Evolutionary conservation across 2,113 vertebrate species (phyloP).

Genomic region (Gadus macrocephalus): DNA sequence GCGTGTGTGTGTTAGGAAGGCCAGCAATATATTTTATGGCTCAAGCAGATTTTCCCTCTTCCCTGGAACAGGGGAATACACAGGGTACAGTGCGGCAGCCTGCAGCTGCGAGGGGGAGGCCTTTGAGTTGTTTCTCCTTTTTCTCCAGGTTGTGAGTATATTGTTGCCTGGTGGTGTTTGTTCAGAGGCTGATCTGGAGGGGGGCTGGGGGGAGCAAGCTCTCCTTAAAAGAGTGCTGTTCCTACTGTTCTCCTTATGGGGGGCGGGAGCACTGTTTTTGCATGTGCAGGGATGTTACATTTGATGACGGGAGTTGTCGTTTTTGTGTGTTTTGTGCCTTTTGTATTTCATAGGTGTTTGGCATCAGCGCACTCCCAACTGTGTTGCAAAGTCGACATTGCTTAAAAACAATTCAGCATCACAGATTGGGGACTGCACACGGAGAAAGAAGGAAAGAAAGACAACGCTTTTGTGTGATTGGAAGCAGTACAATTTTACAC

Average conservation of each 20-base stretch:
- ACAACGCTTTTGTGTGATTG: no score
- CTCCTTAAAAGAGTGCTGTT: no score
- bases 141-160: neutral
- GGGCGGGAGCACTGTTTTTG: no score
- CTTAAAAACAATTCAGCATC: no score
- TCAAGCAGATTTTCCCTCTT: constrained; percentile 28
- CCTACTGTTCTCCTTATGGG: no score
- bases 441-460: no score
- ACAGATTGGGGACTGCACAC: no score
- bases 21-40: constrained; percentile 45
- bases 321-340: neutral
- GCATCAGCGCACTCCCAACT: no score
- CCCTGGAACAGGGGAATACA: constrained; percentile 24
- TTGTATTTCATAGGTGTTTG: neutral
- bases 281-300: no score
- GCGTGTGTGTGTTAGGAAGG: neutral
- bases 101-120: neutral
- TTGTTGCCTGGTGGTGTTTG: neutral
- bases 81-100: neutral
- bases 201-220: no score
- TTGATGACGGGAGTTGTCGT: neutral
- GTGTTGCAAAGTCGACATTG: neutral
- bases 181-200: no score
- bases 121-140: constrained; percentile 1
- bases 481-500: constrained; percentile 1